Conservation (phyloP, 1,140 invertebrate genomes). For the Pinna nobilis region DNA sequence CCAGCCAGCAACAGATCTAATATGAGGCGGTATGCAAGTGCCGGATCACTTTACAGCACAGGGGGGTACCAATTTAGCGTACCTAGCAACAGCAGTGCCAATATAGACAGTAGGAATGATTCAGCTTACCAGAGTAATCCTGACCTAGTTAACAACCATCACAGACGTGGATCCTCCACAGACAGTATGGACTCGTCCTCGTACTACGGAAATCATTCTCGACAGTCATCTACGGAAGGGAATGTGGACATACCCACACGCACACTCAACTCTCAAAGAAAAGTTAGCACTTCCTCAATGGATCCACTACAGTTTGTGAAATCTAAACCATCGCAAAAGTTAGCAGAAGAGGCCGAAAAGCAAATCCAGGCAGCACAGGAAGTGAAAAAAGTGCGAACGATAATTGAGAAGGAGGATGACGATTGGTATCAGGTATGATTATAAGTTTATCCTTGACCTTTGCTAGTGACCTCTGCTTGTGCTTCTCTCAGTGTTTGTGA, state of each 20-base stretch:
- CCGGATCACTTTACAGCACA: slow-evolving; percentile 49
- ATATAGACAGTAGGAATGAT: slow-evolving; percentile 46
- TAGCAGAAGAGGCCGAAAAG: slow-evolving; percentile 88
- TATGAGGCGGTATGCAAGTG: slow-evolving; percentile 59
- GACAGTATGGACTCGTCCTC: slow-evolving; percentile 65
- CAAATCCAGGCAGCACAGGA: slow-evolving; percentile 90
- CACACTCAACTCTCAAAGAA: slow-evolving; percentile 29
- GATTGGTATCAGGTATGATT: slow-evolving; percentile 92
- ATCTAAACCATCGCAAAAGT: slow-evolving; percentile 63
- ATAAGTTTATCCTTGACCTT: too few species aligned
- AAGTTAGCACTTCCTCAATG: slow-evolving; percentile 41
- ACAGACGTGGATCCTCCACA: slow-evolving; percentile 63
- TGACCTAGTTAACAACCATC: slow-evolving; percentile 52
- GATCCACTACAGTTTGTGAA: slow-evolving; percentile 94
- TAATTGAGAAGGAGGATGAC: slow-evolving; percentile 73
- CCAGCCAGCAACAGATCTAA: slow-evolving; percentile 42
- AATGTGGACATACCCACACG: slow-evolving; percentile 74
- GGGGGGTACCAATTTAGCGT: slow-evolving; percentile 25
- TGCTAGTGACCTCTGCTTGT: too few species aligned
- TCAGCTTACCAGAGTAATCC: slow-evolving; percentile 61
- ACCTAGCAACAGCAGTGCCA: slow-evolving; percentile 9
- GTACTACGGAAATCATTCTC: slow-evolving; percentile 67
- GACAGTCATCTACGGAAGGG: slow-evolving; percentile 69
- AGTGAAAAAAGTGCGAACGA: slow-evolving; percentile 85
- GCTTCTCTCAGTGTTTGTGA: too few species aligned